These are phyloP conservation scores for Andricus quercusramuli DNA, from an alignment of 2,888 invertebrate species.

Conservation along the genomic window DNA sequence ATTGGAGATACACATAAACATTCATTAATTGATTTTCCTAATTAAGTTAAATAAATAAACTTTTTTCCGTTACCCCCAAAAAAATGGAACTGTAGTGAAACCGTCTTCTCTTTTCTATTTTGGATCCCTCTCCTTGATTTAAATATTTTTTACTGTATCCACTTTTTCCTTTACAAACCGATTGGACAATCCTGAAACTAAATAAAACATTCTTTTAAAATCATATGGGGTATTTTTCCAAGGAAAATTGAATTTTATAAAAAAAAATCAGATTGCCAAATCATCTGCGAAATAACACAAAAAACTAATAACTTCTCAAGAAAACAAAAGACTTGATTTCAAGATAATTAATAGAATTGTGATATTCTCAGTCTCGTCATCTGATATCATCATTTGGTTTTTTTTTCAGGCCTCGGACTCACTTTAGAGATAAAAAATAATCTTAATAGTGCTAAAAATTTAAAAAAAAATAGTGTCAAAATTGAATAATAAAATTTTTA, in stretches of 20 bases:
- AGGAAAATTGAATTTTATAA: not conserved
- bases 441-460: no score
- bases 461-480: no score
- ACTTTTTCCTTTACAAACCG: constrained; percentile 97
- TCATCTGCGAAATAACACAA: constrained; percentile 67
- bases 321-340: constrained; percentile 71
- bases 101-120: not conserved
- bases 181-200: constrained; percentile 88
- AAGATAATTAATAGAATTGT: constrained; percentile 56
- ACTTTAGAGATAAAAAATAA: no score
- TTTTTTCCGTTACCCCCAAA: not conserved
- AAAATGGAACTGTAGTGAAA: not conserved
- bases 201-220: not conserved
- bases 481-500: no score
- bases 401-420: no score
- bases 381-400: constrained; percentile 71
- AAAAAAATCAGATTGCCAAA: constrained; percentile 70
- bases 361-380: constrained; percentile 76
- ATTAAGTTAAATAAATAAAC: not conserved
- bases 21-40: not conserved
- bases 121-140: not conserved
- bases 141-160: constrained; percentile 88
- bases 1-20: not conserved
- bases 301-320: constrained; percentile 53
- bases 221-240: not conserved